A percentile compares a stretch with the other conserved stretches of the same genome.
Evolutionary conservation across 2,888 invertebrate species (phyloP).

Genomic region (Stenotaenia linearis): DNA sequence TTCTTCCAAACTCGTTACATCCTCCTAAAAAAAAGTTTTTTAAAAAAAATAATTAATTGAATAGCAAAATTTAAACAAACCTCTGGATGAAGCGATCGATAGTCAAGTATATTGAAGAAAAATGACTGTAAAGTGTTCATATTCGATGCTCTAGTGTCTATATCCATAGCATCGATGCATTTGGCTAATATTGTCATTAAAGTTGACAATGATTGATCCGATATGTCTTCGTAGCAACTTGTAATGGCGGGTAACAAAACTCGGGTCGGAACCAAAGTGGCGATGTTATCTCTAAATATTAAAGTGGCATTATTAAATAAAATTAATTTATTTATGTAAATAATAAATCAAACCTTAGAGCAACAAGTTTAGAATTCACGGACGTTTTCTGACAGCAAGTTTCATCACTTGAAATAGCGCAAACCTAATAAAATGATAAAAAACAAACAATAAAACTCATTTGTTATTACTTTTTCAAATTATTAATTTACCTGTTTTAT

Average conservation of each 20-base stretch:
- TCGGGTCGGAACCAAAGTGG: constrained; percentile 57
- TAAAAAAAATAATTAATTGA: not conserved
- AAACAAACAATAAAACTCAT: not conserved
- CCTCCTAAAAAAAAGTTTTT: constrained; percentile 41
- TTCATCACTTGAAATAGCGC: not conserved
- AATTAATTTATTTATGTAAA: not conserved
- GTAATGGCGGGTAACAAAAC: constrained; percentile 54
- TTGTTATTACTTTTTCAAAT: too few relatives aligned
- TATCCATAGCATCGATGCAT: constrained; percentile 59
- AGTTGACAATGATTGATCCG: constrained; percentile 53
- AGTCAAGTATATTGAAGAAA: constrained; percentile 57
- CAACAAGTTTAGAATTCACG: not conserved
- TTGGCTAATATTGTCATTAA: constrained; percentile 72
- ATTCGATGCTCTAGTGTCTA: constrained; percentile 60
- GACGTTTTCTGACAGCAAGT: not conserved
- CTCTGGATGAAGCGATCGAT: constrained; percentile 38
- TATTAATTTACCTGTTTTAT: constrained; percentile 35
- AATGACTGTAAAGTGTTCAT: constrained; percentile 65
- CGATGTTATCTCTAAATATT: constrained; percentile 42
- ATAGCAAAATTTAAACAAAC: not conserved
- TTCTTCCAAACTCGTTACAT: constrained; percentile 62
- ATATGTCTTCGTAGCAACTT: constrained; percentile 58
- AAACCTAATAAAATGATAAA: not conserved
- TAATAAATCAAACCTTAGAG: not conserved
- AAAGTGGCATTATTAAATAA: not conserved